phyloP scores from a whole-genome alignment of 2,113 vertebrate species.

The Sinosuthora webbiana region DNA sequence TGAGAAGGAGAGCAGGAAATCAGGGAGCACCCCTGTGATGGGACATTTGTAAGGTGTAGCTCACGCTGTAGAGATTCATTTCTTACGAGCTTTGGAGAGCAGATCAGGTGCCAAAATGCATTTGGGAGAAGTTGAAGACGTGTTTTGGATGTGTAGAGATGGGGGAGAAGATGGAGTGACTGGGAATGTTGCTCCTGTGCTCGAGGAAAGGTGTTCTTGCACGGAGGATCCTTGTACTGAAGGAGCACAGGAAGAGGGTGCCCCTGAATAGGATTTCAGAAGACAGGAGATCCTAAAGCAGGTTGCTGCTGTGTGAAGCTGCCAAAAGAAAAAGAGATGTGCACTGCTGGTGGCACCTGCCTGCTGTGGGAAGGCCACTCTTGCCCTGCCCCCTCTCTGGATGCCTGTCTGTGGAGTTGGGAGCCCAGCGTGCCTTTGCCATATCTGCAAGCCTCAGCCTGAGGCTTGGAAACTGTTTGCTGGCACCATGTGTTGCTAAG shows the following conservation, averaged over 20 bases:
- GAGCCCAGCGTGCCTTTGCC: background rate
- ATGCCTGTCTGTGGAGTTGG: background rate
- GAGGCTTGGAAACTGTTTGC: slow-evolving; percentile 18
- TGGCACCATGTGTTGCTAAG: slow-evolving; percentile 53
- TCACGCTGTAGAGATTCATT: background rate
- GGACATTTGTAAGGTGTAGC: background rate
- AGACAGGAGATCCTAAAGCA: rapidly evolving
- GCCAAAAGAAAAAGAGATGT: background rate
- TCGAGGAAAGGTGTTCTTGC: background rate
- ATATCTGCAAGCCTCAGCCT: background rate
- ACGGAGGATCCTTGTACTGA: background rate
- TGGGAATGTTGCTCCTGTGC: background rate
- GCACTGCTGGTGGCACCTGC: background rate
- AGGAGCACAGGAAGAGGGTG: background rate
- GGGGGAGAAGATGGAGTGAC: background rate
- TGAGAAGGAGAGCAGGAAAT: background rate
- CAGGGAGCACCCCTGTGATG: background rate
- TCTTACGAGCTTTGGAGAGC: background rate
- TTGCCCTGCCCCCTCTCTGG: background rate
- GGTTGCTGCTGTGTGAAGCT: background rate
- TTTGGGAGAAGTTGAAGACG: background rate
- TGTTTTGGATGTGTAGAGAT: background rate
- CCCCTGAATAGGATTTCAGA: background rate
- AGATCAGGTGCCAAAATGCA: background rate
- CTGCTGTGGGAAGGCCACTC: background rate